Base-by-base conservation (phyloP, 2,113 vertebrate genomes). In the Taxidea taxus region DNA sequence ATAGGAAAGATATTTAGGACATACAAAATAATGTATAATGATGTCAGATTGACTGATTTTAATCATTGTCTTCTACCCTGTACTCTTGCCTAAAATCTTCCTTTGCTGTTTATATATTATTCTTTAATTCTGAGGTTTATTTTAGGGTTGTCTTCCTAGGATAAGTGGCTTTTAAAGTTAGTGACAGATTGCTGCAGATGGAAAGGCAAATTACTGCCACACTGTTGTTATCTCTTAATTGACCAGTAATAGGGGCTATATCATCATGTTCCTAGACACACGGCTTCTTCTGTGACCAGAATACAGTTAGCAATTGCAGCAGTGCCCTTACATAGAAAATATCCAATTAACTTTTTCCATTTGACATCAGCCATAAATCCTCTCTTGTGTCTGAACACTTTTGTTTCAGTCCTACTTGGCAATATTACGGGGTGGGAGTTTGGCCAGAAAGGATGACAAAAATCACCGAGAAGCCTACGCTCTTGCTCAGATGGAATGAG, bases 151-250 rank as follows among this genome's bases (percentile, higher is more conserved):
- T 94, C 70, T 94, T 95, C 58, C 85, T 23, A 64, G 72, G 49
- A 81, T 97, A 95, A 66, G 60, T 92, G 39, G 97, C 51, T 37
- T 7, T 90, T 96, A 47, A 74, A 97, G 92, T 62, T 34, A 96
- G 77, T 90, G 97, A 95, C 23, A 95, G 51, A 97, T 95, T 97
- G 95, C 58, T 98, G 44, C 49, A 78, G 78, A 97, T 92, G 68
- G 80, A 87, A 34, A 97, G 80, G 34, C 91, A 98, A 98, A 96
- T 92, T 94, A 66, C 23, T 86, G 31, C 3, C 34, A 74, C 25
- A 88, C 42, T 91, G 16, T 60, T 74, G 72, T 97, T 97, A 95
- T 96, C 29, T 89, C 72, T 97, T 96, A 86, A 94, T 95, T 97
- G 97, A 86, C 88, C 96, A 97, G 90, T 95, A 81, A 95, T 72